Base-by-base conservation (phyloP, 1,140 invertebrate species). In the Daktulosphaira vitifoliae region DNA sequence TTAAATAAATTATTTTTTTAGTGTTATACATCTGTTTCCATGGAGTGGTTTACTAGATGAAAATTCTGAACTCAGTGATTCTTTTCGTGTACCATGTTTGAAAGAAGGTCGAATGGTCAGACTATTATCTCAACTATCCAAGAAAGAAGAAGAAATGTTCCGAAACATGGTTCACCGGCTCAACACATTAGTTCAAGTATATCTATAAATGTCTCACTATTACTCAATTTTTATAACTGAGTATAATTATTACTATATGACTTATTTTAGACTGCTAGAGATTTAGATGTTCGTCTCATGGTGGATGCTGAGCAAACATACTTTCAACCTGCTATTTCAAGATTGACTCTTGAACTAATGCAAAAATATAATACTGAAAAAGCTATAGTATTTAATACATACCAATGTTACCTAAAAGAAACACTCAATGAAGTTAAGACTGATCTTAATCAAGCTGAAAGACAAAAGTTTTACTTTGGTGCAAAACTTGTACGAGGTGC, bases 271-370 rank as follows among this genome's bases (percentile, higher is more conserved):
- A 82, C 89, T 70, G 96, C 96, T 4, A 81, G 85, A 70, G 88
- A 91, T 65, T 80, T 90, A 71, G 91, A 96, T 72, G 92, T 98
- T 1, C 84, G 96, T 66, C 88, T 99, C 70, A 99, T 99, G 96
- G 86, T 99, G 53, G 97, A 99, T 78, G 96, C 96, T 0, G 97
- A 99, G 76, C 97, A 99, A 77, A 96, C 93, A 0, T 99, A 99
- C 76, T 99, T 99, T 80, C 97, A 99, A 78, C 95, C 95, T 8
- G 96, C 96, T 48, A 99, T 99, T 67, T 93, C 92, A 56, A 83
- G 96, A 67, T 86, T 99, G 70, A 93, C 94, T 8, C 80, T 98
- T 72, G 96, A 98, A 78, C 88, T 99, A 85, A 98, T 98, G 96
- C 81, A 93, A 69, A 94, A 94, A 78, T 98, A 92, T 76, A 96